These are phyloP conservation scores for Loripinus fragilis DNA, from an alignment of 2,888 invertebrate species.

Conservation along the genomic window DNA sequence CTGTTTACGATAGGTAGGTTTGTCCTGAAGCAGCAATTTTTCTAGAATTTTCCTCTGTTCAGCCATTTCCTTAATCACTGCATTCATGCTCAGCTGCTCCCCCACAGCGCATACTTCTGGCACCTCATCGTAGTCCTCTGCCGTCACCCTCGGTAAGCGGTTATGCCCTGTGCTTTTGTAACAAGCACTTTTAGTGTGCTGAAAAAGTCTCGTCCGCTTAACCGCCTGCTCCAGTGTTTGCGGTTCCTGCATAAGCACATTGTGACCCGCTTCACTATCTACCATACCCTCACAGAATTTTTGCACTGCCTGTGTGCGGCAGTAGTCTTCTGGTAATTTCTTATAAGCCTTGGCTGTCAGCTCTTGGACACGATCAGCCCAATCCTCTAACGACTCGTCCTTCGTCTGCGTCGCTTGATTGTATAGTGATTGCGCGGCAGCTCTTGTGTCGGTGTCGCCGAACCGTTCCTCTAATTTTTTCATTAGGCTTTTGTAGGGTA, in stretches of 20 bases:
- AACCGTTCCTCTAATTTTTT: neutral
- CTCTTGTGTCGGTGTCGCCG: neutral
- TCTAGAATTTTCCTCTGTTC: neutral
- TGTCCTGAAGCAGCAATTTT: neutral
- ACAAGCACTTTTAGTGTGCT: constrained; percentile 16
- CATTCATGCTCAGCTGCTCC: neutral
- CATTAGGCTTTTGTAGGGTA: neutral
- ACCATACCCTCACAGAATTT: constrained; percentile 23
- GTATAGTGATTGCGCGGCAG: neutral
- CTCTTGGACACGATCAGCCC: constrained; percentile 10
- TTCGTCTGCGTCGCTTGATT: neutral
- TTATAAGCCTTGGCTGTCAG: neutral
- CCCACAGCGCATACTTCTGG: neutral
- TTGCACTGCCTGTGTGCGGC: neutral
- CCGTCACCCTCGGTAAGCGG: neutral
- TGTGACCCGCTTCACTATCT: constrained; percentile 25
- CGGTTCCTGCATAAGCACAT: constrained; percentile 13
- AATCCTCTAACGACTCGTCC: constrained; percentile 5
- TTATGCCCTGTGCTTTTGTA: neutral
- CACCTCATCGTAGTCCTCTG: constrained; percentile 4
- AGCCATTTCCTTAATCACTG: neutral
- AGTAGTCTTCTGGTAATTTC: constrained; percentile 10
- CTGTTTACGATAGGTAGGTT: neutral
- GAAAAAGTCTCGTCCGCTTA: constrained; percentile 10
- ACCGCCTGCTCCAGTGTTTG: constrained; percentile 11